These are phyloP conservation scores for Dryobates pubescens DNA, from an alignment of 2,797 vertebrate species.

Conservation along the genomic window DNA sequence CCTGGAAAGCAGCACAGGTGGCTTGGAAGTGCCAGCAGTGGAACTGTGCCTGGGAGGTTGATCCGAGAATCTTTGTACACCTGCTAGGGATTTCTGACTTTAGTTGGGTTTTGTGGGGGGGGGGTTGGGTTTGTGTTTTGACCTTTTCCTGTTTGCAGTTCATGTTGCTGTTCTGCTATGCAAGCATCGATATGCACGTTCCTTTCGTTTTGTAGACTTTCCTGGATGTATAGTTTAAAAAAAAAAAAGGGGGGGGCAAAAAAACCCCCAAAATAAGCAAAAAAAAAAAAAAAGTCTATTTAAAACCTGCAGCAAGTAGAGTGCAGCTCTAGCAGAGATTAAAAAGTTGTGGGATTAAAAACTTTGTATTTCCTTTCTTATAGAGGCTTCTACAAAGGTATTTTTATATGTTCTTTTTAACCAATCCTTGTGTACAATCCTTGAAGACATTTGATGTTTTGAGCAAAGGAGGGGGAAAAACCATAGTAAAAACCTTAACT, in stretches of 20 bases:
- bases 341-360: constrained; percentile 83
- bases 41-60: constrained; percentile 75
- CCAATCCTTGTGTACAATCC: constrained; percentile 82
- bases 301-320: constrained; percentile 80
- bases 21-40: constrained; percentile 61
- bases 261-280: no score
- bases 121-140: no score
- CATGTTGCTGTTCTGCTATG: constrained; percentile 84
- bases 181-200: constrained; percentile 85
- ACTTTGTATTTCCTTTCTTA: constrained; percentile 86
- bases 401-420: constrained; percentile 86
- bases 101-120: background rate
- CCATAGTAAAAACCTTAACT: constrained; percentile 9
- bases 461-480: constrained; percentile 58
- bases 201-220: constrained; percentile 82
- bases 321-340: constrained; percentile 80
- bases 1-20: constrained; percentile 56
- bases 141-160: constrained; percentile 79
- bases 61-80: constrained; percentile 77
- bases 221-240: constrained; percentile 82
- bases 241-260: constrained; percentile 27
- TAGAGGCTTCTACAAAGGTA: constrained; percentile 85
- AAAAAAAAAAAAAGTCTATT: constrained; percentile 77
- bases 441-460: constrained; percentile 82
- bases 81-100: constrained; percentile 78